phyloP scores from a whole-genome alignment of 2,113 vertebrate genomes.

The Ctenodactylus gundi region DNA sequence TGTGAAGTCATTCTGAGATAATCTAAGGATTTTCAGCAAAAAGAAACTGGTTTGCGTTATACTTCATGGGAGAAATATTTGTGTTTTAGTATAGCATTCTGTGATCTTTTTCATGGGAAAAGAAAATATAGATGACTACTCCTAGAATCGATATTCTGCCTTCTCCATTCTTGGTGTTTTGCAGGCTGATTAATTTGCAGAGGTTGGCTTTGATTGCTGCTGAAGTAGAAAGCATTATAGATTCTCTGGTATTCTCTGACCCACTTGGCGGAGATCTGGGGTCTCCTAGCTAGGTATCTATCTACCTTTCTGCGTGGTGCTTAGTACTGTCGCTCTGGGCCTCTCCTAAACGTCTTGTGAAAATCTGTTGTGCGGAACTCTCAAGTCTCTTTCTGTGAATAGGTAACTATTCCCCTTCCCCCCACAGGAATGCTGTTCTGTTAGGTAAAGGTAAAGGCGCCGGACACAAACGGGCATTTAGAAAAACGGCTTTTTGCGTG shows the following conservation, averaged over 20 bases:
- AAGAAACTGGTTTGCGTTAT: conserved; percentile 1
- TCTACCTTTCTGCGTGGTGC: conserved; percentile 42
- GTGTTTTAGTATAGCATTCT: conserved; percentile 43
- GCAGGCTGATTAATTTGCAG: conserved; percentile 64
- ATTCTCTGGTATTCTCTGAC: conserved; percentile 55
- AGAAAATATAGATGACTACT: conserved; percentile 59
- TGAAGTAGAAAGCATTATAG: conserved; percentile 61
- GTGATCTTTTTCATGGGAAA: conserved; percentile 56
- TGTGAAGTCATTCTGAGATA: conserved; percentile 10
- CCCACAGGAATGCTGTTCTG: not conserved
- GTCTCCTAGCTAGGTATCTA: conserved; percentile 53
- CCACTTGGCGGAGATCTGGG: conserved; percentile 40
- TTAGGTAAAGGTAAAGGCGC: conserved; percentile 54
- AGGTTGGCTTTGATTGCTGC: conserved; percentile 57
- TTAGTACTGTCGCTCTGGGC: not conserved
- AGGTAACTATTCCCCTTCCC: not conserved
- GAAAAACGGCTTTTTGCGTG: conserved; percentile 36
- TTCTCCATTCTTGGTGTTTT: conserved; percentile 49
- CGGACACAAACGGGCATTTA: conserved; percentile 48
- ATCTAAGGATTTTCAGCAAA: conserved; percentile 29
- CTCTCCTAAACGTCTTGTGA: conserved; percentile 28
- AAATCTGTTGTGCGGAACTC: conserved; percentile 54
- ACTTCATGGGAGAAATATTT: not conserved
- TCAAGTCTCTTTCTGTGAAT: conserved; percentile 37
- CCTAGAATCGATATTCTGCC: conserved; percentile 52